Base-by-base conservation (phyloP, 1,140 invertebrate species). In the Eumeta japonica region DNA sequence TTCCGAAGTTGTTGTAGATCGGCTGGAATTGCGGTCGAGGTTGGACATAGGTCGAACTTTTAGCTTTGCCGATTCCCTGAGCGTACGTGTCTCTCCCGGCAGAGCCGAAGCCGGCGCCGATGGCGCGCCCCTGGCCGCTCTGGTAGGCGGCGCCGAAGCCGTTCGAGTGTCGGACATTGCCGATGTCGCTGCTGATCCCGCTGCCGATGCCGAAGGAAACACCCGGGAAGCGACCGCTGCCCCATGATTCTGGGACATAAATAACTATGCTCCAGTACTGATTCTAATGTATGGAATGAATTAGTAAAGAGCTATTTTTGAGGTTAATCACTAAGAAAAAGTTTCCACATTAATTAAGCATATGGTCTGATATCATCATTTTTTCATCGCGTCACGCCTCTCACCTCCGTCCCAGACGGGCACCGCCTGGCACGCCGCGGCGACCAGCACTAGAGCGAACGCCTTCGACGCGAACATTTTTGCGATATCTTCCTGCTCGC, bases 151-250 rank as follows among this genome's bases (percentile, higher is more conserved):
- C 39, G 2, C 64, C 63, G 19, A 61, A 54, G 35, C 64, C 52
- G 5, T 50, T 53, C 1, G 68, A 59, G 14, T 70, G 68, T 5
- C 52, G 52, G 35, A 73, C 58, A 3, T 65, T 65, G 1, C 61
- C 65, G 28, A 70, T 62, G 42, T 73, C 58, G 43, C 61, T 71
- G 48, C 57, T 62, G 35, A 73, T 67, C 2, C 68, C 68, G 34
- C 62, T 64, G 4, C 68, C 68, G 36, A 60, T 63, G 10, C 62
- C 64, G 37, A 59, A 71, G 2, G 66, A 60, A 4, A 71, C 24
- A 46, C 46, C 53, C 3, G 55, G 55, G 3, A 49, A 42, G 16
- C 49, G 48, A 9, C 41, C 46, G 28, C 36, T 39, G 4, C 51
- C 45, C 14, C n/a, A n/a, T n/a, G n/a, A n/a, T n/a, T n/a, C n/a